Percentiles rank a stretch among this genome's conserved stretches.
Evolutionary conservation across 2,797 vertebrate species (phyloP).

Genomic region (Oreochromis mossambicus): DNA sequence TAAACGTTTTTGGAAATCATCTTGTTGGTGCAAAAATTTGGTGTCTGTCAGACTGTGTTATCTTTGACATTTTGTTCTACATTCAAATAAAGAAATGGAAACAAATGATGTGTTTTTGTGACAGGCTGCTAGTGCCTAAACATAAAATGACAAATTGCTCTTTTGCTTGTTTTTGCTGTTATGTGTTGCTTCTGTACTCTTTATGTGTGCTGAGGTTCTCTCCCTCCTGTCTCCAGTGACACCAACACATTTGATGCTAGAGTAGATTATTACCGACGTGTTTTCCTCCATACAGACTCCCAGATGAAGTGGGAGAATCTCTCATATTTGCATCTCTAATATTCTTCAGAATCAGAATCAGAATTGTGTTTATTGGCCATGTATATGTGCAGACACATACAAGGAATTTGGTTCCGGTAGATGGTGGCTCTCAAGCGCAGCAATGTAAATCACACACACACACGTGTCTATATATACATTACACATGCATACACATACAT

Average conservation of each 20-base stretch:
- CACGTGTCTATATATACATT: too few relatives aligned
- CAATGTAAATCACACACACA: too few relatives aligned
- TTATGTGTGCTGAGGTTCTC: rapidly evolving
- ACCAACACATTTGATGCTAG: not conserved
- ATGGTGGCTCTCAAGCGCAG: too few relatives aligned
- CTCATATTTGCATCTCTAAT: not conserved
- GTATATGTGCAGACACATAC: too few relatives aligned
- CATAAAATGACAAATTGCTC: not conserved
- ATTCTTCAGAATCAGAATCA: not conserved
- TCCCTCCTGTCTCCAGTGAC: not conserved
- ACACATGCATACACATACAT: too few relatives aligned
- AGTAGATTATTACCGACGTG: not conserved
- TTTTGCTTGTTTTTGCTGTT: not conserved
- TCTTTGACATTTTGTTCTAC: not conserved
- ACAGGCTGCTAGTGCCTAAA: not conserved
- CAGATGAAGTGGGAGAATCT: not conserved
- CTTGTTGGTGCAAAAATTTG: too few relatives aligned
- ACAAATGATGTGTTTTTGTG: not conserved
- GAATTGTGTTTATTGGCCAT: too few relatives aligned
- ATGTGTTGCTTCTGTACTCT: not conserved
- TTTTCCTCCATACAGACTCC: not conserved
- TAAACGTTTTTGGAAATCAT: too few relatives aligned
- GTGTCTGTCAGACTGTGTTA: too few relatives aligned
- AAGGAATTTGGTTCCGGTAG: too few relatives aligned
- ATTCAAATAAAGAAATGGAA: not conserved